phyloP scores from a whole-genome alignment of 30 jellyfish, hydroid and myxozoan genomes.

The Mastigias papua region DNA sequence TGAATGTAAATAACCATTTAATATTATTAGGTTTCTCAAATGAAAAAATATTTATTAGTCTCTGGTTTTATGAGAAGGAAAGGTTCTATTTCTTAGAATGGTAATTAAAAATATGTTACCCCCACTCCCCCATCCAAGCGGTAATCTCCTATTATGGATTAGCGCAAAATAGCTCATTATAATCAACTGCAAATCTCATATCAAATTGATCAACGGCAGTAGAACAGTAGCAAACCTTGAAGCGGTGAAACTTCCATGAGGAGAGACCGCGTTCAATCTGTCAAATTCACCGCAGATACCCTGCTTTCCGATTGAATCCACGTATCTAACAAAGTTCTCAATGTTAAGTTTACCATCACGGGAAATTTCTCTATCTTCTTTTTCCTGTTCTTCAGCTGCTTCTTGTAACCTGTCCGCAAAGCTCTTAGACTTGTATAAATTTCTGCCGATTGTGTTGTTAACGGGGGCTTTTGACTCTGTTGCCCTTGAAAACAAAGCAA shows the following conservation, averaged over 20 bases:
- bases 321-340: conserved; percentile 59
- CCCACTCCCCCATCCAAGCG: too few species aligned
- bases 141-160: too few species aligned
- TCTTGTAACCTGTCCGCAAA: conserved; percentile 42
- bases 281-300: conserved; percentile 84
- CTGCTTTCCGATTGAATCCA: conserved; percentile 62
- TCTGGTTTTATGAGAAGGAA: too few species aligned
- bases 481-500: background rate
- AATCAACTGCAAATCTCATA: too few species aligned
- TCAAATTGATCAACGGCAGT: too few species aligned
- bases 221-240: conserved; percentile 80
- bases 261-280: conserved; percentile 77
- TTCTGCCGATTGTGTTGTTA: conserved; percentile 15
- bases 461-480: conserved; percentile 10
- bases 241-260: conserved; percentile 65
- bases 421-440: conserved; percentile 20
- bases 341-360: conserved; percentile 11
- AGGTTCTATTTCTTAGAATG: too few species aligned
- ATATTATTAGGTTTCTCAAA: too few species aligned
- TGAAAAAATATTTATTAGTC: too few species aligned
- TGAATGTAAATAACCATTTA: too few species aligned
- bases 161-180: too few species aligned
- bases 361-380: conserved; percentile 4
- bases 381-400: conserved; percentile 41
- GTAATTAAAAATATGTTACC: too few species aligned